Base-by-base conservation (phyloP, 2,113 vertebrate species). In the Sialia sialis region DNA sequence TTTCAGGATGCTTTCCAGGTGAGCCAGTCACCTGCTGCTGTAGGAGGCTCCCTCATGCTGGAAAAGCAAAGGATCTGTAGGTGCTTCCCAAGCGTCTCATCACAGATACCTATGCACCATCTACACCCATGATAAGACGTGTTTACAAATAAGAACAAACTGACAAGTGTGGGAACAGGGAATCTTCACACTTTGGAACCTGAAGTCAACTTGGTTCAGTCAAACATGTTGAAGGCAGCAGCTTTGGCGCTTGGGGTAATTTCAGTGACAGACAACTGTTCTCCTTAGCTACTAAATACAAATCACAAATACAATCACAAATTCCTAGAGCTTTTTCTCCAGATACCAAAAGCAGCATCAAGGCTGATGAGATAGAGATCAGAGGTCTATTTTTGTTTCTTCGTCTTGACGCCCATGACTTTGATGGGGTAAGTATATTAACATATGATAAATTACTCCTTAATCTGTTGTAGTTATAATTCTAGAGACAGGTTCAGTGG, bases 331-430 rank as follows among this genome's bases (percentile, higher is more conserved):
- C 30, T 83, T 91, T n/a, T 67, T 72, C 54, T 75, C 36, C 48
- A n/a, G 51, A 81, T 68, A 85, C 22, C 75, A 82, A 4, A 32
- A 85, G 79, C 52, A 96, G n/a, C n/a, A n/a, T n/a, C n/a, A n/a
- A n/a, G n/a, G n/a, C n/a, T n/a, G n/a, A n/a, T n/a, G n/a, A 95
- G 94, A 94, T 58, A 88, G 85, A 88, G 83, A 95, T 95, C 87
- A 93, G 89, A 95, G 79, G 63, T 83, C 93, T 95, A 51, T 59
- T 95, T 95, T 80, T 94, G 89, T 80, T 94, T 89, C 74, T 85
- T 1, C 11, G 39, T n/a, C 87, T 95, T 70, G 75, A 91, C 2
- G 4, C 36, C 85, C 51, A 22, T 93, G 82, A 91, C 89, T 96
- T 93, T 94, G 91, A 93, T 90, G 88, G 76, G 85, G 16, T 90